Percentiles rank a stretch among this genome's conserved stretches.
Evolutionary conservation across 2,888 invertebrate genomes (phyloP).

Genomic region (Azorinus chamasolen): DNA sequence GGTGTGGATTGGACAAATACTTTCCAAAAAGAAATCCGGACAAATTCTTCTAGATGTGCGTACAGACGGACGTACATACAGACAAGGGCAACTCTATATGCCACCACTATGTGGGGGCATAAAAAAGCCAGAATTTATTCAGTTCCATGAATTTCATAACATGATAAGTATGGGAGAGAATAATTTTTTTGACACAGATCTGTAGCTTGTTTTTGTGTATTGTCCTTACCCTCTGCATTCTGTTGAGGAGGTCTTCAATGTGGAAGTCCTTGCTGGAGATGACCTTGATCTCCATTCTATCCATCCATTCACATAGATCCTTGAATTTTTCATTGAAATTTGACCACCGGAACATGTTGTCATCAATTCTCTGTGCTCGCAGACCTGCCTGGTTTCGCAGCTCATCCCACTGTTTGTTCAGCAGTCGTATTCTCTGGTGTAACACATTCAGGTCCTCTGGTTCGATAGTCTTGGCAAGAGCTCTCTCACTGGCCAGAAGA

Average conservation of each 20-base stretch:
- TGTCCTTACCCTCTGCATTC: slow-evolving; percentile 78
- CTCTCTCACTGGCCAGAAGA: slow-evolving; percentile 74
- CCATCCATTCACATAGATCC: slow-evolving; percentile 80
- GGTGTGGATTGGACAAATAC: too few species aligned
- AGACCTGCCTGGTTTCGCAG: slow-evolving; percentile 77
- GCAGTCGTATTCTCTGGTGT: slow-evolving; percentile 81
- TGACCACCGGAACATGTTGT: slow-evolving; percentile 79
- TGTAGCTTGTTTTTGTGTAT: too few species aligned
- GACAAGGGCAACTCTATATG: too few species aligned
- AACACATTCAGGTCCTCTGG: slow-evolving; percentile 83
- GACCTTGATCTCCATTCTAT: slow-evolving; percentile 79
- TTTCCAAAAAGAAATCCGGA: too few species aligned
- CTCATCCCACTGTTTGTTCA: slow-evolving; percentile 85
- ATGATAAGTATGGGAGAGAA: too few species aligned
- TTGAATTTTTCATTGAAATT: slow-evolving; percentile 74
- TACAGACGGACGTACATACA: too few species aligned
- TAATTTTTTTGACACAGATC: too few species aligned
- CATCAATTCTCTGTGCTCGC: slow-evolving; percentile 75
- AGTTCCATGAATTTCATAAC: too few species aligned
- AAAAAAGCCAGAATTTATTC: too few species aligned
- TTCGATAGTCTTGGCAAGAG: slow-evolving; percentile 74
- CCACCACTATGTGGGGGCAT: too few species aligned
- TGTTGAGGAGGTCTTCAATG: slow-evolving; percentile 83
- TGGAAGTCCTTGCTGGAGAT: slow-evolving; percentile 78
- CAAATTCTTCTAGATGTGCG: too few species aligned